A percentile compares a stretch with the other conserved stretches of the same genome.
phyloP scores from a whole-genome alignment of 2,113 vertebrate genomes.

The Antechinus flavipes region DNA sequence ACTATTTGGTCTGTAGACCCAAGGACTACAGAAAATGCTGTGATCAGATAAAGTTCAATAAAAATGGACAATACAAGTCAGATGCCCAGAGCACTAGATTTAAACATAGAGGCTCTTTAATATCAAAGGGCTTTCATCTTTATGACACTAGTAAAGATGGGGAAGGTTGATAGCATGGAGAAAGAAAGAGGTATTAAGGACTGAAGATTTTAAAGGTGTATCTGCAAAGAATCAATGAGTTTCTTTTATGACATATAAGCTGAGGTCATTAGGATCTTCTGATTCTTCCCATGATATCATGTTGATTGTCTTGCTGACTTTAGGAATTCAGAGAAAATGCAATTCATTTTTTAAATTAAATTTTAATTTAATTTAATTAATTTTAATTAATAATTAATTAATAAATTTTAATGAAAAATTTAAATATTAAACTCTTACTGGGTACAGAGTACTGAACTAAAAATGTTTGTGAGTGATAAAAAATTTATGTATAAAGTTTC shows the following conservation, averaged over 20 bases:
- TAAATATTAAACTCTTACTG: neutral
- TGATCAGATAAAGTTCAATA: neutral
- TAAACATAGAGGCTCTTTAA: neutral
- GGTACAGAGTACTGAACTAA: neutral
- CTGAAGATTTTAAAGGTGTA: neutral
- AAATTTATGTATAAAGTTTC: neutral
- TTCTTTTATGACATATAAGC: neutral
- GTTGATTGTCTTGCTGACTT: neutral
- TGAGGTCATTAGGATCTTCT: neutral
- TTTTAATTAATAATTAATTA: too few relatives aligned
- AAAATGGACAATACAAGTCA: neutral
- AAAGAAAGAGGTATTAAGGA: neutral
- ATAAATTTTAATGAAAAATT: too few relatives aligned
- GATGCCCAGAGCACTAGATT: neutral
- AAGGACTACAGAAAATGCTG: neutral
- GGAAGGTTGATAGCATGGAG: neutral
- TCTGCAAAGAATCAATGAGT: neutral
- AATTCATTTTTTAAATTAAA: neutral
- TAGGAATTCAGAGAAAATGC: neutral
- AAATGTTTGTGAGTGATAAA: neutral
- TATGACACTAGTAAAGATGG: neutral
- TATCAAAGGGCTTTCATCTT: neutral
- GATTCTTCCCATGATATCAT: neutral
- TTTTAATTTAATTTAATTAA: too few relatives aligned
- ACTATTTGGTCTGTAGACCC: neutral